Evolutionary conservation across 2,797 vertebrate genomes (phyloP).

Genomic region (Hydrophis major): DNA sequence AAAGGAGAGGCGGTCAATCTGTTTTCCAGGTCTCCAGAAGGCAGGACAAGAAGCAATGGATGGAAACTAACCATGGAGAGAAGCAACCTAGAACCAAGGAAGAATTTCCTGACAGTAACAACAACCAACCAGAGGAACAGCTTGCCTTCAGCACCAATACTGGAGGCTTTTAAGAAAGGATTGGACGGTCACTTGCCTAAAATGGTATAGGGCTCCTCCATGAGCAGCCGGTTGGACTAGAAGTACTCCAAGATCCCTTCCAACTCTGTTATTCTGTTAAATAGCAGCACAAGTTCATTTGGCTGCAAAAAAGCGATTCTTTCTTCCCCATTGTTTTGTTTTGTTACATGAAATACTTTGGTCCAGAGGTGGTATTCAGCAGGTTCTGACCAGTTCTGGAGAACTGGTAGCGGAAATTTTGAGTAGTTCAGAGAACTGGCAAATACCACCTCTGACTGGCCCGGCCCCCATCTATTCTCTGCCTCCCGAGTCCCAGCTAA

Average conservation of each 20-base stretch:
- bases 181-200: not conserved
- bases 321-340: not conserved
- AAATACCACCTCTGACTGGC: too few species aligned
- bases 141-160: not conserved
- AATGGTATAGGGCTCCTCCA: too few species aligned
- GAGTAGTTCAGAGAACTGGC: too few species aligned
- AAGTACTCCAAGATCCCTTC: not conserved
- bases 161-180: not conserved
- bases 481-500: too few species aligned
- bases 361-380: not conserved
- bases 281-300: not conserved
- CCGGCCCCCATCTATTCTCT: too few species aligned
- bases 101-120: not conserved
- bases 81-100: not conserved
- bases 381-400: too few species aligned
- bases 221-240: not conserved
- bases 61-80: not conserved
- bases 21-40: not conserved
- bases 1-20: not conserved
- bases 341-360: not conserved
- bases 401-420: too few species aligned
- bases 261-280: not conserved
- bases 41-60: not conserved
- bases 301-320: not conserved
- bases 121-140: not conserved